Percentiles rank a stretch among this genome's conserved stretches.
Evolutionary conservation across 2,888 invertebrate species (phyloP).

Genomic region (Agrochola circellaris): DNA sequence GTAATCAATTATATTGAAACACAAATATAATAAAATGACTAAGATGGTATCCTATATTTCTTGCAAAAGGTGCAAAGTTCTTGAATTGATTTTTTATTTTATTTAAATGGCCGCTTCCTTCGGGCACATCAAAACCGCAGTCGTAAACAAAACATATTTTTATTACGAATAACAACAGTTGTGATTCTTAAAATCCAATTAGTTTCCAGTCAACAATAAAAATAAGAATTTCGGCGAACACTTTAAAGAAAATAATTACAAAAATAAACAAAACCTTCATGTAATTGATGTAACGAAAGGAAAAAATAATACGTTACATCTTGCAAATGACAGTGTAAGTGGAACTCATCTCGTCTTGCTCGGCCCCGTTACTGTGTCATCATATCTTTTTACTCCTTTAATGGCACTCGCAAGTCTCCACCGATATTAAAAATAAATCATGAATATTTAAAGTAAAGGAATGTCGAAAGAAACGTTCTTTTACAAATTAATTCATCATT

Average conservation of each 20-base stretch:
- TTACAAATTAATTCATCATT: background rate
- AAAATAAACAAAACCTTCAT: constrained; percentile 14
- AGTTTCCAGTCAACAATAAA: background rate
- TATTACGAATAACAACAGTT: constrained; percentile 26
- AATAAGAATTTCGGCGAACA: background rate
- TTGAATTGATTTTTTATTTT: background rate
- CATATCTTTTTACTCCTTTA: constrained; percentile 24
- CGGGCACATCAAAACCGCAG: background rate
- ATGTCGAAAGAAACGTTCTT: background rate
- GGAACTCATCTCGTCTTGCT: constrained; percentile 11
- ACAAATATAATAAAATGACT: constrained; percentile 14
- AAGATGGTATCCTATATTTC: background rate
- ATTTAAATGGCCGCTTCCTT: background rate
- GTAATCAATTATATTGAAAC: constrained; percentile 22
- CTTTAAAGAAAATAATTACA: constrained; percentile 8
- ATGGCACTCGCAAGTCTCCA: constrained; percentile 21
- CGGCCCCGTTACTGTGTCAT: background rate
- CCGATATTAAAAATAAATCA: constrained; percentile 24
- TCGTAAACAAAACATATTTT: constrained; percentile 6
- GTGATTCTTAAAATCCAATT: constrained; percentile 28
- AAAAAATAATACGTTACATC: constrained; percentile 32
- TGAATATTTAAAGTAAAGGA: background rate
- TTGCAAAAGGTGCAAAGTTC: constrained; percentile 4
- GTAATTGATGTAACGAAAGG: constrained; percentile 29
- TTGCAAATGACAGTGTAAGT: constrained; percentile 45